Evolutionary conservation across 2,113 vertebrate species (phyloP).

Genomic region (Sialia sialis): DNA sequence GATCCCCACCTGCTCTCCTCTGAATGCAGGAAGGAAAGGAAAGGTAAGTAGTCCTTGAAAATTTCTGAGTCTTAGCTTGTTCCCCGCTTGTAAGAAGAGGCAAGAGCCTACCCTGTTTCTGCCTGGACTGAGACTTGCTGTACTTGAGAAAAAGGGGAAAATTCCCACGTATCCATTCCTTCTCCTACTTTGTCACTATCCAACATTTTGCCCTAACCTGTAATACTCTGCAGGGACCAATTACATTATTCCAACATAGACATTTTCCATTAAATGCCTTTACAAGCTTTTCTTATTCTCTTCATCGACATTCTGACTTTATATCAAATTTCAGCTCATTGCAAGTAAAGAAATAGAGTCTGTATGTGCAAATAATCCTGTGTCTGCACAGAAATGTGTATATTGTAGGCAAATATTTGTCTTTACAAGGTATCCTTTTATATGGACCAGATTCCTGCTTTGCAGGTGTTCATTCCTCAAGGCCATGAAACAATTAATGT

Average conservation of each 20-base stretch:
- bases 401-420: constrained; percentile 15
- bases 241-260: constrained; percentile 65
- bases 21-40: background rate
- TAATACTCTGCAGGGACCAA: constrained; percentile 55
- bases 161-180: background rate
- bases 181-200: constrained; percentile 8
- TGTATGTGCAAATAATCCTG: background rate
- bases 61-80: background rate
- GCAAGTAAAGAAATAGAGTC: background rate
- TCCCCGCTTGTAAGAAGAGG: background rate
- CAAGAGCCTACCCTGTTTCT: background rate
- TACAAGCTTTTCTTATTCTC: constrained; percentile 29
- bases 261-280: constrained; percentile 51
- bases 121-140: background rate
- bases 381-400: background rate
- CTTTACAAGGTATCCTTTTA: background rate
- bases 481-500: background rate
- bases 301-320: background rate
- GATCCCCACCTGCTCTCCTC: background rate
- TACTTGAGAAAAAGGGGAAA: background rate
- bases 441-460: constrained; percentile 3
- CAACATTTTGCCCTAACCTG: constrained; percentile 35
- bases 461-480: background rate
- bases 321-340: constrained; percentile 37
- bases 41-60: background rate